Conservation (phyloP, 2,797 vertebrate genomes). For the Valencia hispanica region DNA sequence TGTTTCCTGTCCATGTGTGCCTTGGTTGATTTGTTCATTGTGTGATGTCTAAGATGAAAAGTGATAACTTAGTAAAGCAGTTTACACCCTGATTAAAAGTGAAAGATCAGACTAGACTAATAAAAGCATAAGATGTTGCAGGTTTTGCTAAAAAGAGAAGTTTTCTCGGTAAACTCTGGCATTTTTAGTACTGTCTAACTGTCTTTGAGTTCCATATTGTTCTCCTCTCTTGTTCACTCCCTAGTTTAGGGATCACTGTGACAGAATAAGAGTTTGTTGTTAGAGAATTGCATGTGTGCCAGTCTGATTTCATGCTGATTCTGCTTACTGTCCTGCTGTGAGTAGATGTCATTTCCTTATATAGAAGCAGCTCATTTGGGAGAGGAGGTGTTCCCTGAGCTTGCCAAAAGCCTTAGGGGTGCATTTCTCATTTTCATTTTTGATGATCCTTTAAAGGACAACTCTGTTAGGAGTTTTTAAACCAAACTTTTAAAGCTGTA, state of each 20-base stretch:
- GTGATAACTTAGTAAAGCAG: neutral
- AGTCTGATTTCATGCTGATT: constrained; percentile 42
- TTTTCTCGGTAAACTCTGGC: neutral
- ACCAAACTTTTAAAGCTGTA: constrained; percentile 13
- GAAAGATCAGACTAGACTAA: constrained; percentile 1
- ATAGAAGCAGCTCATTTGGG: constrained; percentile 48
- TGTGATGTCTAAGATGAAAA: neutral
- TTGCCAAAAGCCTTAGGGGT: constrained; percentile 31
- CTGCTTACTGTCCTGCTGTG: constrained; percentile 51
- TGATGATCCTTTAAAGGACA: constrained; percentile 32
- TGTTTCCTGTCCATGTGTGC: neutral
- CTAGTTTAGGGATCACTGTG: constrained; percentile 17
- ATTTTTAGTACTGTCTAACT: neutral
- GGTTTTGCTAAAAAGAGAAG: neutral
- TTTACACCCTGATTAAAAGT: constrained; percentile 16
- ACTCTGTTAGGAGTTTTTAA: constrained; percentile 24
- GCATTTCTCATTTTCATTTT: constrained; percentile 17
- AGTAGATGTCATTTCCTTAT: constrained; percentile 42
- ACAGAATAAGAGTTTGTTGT: constrained; percentile 26
- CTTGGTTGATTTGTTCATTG: constrained; percentile 18
- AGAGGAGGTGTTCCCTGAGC: constrained; percentile 35
- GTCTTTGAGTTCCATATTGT: constrained; percentile 6
- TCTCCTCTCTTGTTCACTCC: neutral
- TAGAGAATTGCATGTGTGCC: constrained; percentile 36
- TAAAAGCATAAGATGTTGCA: neutral